phyloP scores from a whole-genome alignment of 1,140 invertebrate genomes.

The Heliconius congener region DNA sequence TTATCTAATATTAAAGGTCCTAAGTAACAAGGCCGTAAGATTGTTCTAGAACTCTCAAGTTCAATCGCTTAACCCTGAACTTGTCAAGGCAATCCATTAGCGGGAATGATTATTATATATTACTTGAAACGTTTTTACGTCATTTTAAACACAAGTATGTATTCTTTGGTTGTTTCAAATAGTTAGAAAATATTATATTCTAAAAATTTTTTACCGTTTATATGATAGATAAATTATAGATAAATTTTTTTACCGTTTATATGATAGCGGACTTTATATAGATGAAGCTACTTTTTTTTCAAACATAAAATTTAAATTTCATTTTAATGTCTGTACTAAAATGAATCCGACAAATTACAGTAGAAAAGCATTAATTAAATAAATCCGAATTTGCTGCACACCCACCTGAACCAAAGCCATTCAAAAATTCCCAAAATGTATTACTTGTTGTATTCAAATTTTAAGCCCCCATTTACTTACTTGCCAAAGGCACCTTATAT shows the following conservation, averaged over 20 bases:
- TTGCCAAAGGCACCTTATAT: background rate
- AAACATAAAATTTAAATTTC: too few relatives aligned
- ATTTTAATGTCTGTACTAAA: too few relatives aligned
- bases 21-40: background rate
- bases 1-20: background rate
- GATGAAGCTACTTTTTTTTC: too few relatives aligned
- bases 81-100: conserved; percentile 10
- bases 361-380: background rate
- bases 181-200: too few relatives aligned
- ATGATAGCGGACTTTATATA: too few relatives aligned
- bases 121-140: background rate
- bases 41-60: conserved; percentile 10
- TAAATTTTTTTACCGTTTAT: too few relatives aligned
- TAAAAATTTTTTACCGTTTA: too few relatives aligned
- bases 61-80: conserved; percentile 11
- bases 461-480: background rate
- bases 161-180: background rate
- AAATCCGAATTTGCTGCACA: background rate
- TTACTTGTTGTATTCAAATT: background rate
- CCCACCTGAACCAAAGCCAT: background rate
- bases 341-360: background rate
- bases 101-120: background rate
- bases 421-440: background rate
- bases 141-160: background rate
- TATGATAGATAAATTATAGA: too few relatives aligned